Evolutionary conservation across 2,113 vertebrate species (phyloP), one percentile per base, ranked within the genome.

Genomic region (Rhizomys pruinosus): DNA sequence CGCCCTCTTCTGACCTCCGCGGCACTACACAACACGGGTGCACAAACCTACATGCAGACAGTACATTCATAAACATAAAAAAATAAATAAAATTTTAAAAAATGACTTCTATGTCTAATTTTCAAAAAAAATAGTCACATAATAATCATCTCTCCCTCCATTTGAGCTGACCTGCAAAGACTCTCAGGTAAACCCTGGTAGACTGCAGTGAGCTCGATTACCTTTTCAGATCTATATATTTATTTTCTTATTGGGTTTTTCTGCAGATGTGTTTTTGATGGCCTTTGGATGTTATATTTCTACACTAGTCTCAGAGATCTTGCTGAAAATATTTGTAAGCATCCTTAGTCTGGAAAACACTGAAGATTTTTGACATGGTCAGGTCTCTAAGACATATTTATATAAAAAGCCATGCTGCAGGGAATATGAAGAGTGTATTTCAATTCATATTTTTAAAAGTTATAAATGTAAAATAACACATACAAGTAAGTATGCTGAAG

Each of bases 291-390:
- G 11, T 81, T 90, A 59, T 15, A 93, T 87, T 93, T 93, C 91
- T 93, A 81, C 47, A 52, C 47, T 52, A 52, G 47, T 52, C 47
- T 52, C 47, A 52, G 47, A 79, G 19, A 96, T 59, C 55, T 88
- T 90, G 57, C 93, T 90, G n/a, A 79, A 89, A 94, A 78, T n/a
- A 92, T 90, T 92, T 90, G 90, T 90, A 47, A n/a, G 73, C 74
- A 77, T 77, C 37, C 34, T 86, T 94, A 90, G 63, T 74, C 89
- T 88, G 47, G 72, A 93, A 91, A 69, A 88, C 10, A 89, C 63
- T 86, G 69, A 64, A 95, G 72, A n/a, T 97, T 91, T 93, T 82
- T 78, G 92, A 89, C 27, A 81, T 23, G 13, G 77, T 84, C 37
- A 93, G 34, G 55, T 88, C 73, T 76, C 47, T 9, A 81, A 88